Conservation (phyloP, 2,888 invertebrate species). For the Thalpophila matura region DNA sequence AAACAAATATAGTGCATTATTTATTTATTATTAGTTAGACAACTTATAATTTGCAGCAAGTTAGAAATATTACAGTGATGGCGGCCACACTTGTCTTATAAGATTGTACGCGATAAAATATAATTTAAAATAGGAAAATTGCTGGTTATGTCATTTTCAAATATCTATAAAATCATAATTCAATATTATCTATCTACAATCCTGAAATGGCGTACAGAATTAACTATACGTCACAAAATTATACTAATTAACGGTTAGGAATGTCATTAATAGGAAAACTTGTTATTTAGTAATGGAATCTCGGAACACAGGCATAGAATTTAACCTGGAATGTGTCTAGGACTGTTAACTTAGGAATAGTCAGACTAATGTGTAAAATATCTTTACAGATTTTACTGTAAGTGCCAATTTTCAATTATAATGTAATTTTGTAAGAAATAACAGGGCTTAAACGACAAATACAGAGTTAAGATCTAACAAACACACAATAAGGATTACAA, state of each 20-base stretch:
- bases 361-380: no score
- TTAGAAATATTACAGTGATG: no score
- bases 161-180: no score
- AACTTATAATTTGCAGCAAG: no score
- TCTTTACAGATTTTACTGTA: no score
- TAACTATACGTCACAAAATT: background rate
- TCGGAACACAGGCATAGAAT: background rate
- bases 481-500: conserved; percentile 21
- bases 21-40: no score
- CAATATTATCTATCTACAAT: background rate
- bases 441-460: background rate
- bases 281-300: background rate
- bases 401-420: no score
- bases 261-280: conserved; percentile 14
- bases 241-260: conserved; percentile 12
- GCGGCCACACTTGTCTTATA: no score
- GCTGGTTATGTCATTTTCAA: no score
- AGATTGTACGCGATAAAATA: no score
- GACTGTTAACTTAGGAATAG: background rate
- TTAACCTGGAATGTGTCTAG: background rate
- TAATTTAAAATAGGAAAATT: no score
- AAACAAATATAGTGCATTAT: no score
- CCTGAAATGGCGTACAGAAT: background rate
- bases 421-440: background rate
- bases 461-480: conserved; percentile 11